Evolutionary conservation across 2,797 vertebrate genomes (phyloP).

Genomic region (Onychomys arenicola): DNA sequence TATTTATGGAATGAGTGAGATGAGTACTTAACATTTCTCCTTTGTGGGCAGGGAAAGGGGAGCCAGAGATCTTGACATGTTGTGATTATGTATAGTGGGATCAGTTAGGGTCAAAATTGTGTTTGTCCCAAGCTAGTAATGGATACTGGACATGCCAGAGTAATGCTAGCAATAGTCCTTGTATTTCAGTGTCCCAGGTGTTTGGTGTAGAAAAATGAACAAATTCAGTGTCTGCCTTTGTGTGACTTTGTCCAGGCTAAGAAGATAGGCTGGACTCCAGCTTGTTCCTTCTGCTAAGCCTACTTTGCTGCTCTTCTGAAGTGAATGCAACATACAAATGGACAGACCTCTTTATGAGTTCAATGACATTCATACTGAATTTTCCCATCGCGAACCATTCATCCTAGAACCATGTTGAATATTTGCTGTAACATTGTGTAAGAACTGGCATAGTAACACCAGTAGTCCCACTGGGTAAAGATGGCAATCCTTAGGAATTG

Average conservation of each 20-base stretch:
- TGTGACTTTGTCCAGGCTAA: background rate
- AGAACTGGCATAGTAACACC: background rate
- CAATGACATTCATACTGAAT: background rate
- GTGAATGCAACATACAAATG: background rate
- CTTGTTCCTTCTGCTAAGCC: constrained; percentile 9
- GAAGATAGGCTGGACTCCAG: background rate
- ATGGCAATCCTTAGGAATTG: background rate
- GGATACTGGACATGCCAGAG: background rate
- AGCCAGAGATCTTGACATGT: background rate
- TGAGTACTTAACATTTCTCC: constrained; percentile 50
- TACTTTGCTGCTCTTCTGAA: background rate
- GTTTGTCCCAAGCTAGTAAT: background rate
- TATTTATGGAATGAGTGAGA: constrained; percentile 26
- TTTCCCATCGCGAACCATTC: background rate
- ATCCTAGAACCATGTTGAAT: constrained; percentile 19
- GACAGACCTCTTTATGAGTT: background rate
- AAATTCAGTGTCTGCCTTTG: background rate
- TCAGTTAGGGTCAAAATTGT: constrained; percentile 27
- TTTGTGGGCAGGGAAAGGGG: background rate
- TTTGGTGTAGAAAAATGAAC: background rate
- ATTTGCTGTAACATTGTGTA: background rate
- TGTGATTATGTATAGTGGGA: background rate
- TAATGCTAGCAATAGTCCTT: constrained; percentile 27
- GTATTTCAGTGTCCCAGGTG: background rate
- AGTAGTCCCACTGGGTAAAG: background rate